Conservation (phyloP, 2,888 invertebrate genomes). For the Dinocampus coccinellae region DNA sequence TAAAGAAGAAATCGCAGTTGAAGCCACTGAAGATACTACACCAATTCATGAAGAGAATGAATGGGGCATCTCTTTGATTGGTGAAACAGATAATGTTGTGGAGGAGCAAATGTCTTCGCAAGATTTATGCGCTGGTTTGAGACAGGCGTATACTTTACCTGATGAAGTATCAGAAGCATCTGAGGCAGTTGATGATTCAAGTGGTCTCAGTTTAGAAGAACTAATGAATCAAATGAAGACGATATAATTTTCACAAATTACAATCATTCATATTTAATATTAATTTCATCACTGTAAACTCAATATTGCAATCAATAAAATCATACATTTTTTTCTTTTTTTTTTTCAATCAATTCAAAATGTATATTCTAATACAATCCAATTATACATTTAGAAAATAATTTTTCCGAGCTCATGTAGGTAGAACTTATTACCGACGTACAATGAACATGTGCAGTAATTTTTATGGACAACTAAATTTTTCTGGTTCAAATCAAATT, state of each 20-base stretch:
- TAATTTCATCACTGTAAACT: too few species aligned
- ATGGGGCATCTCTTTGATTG: constrained; percentile 85
- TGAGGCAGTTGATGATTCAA: constrained; percentile 70
- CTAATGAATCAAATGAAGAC: constrained; percentile 94
- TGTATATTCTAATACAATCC: too few species aligned
- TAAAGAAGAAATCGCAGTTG: constrained; percentile 72
- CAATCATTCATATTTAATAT: not conserved
- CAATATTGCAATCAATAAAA: too few species aligned
- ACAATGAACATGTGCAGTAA: too few species aligned
- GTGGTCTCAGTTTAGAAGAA: constrained; percentile 83
- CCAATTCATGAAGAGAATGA: constrained; percentile 90
- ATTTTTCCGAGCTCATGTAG: too few species aligned
- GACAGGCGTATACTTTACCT: constrained; percentile 80
- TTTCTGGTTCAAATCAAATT: too few species aligned
- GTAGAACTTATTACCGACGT: too few species aligned
- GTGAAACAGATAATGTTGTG: constrained; percentile 77
- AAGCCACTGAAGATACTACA: constrained; percentile 72
- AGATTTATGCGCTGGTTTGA: constrained; percentile 69
- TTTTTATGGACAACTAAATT: too few species aligned
- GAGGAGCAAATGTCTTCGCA: constrained; percentile 63
- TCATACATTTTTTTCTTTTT: too few species aligned
- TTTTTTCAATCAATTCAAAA: too few species aligned
- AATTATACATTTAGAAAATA: too few species aligned
- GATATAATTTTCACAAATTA: constrained; percentile 72
- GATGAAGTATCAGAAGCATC: constrained; percentile 58